Evolutionary conservation across 2,797 vertebrate species (phyloP).

Genomic region (Hydrophis major): DNA sequence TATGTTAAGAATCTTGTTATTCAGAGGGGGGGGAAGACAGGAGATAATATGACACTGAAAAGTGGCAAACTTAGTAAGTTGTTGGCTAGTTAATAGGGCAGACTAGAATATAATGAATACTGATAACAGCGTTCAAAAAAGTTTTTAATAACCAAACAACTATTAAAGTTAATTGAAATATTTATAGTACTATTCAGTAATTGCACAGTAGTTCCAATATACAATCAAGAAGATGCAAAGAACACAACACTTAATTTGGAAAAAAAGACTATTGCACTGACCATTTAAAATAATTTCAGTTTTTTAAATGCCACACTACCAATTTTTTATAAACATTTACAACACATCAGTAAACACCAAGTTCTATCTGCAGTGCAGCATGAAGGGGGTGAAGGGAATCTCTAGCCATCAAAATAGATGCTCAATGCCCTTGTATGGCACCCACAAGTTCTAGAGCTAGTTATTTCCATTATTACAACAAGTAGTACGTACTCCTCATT

Average conservation of each 20-base stretch:
- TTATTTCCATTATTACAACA: slow-evolving; percentile 46
- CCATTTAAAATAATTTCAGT: slow-evolving; percentile 81
- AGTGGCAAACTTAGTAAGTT: slow-evolving; percentile 55
- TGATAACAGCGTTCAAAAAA: slow-evolving; percentile 81
- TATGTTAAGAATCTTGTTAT: slow-evolving; percentile 71
- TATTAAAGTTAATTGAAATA: slow-evolving; percentile 79
- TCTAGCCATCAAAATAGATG: slow-evolving; percentile 63
- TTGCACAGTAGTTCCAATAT: slow-evolving; percentile 82
- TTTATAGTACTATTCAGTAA: slow-evolving; percentile 78
- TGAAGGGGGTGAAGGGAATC: slow-evolving; percentile 54
- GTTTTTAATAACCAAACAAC: slow-evolving; percentile 80
- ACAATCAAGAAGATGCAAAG: slow-evolving; percentile 75
- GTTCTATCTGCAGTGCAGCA: slow-evolving; percentile 76
- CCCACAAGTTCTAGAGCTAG: slow-evolving; percentile 57
- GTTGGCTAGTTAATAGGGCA: slow-evolving; percentile 61
- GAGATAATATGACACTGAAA: slow-evolving; percentile 74
- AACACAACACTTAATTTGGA: slow-evolving; percentile 74
- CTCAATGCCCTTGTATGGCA: slow-evolving; percentile 53
- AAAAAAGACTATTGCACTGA: slow-evolving; percentile 76
- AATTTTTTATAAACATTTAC: slow-evolving; percentile 78
- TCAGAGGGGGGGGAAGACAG: slow-evolving; percentile 69
- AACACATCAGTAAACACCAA: slow-evolving; percentile 80
- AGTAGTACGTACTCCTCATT: slow-evolving; percentile 33
- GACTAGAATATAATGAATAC: slow-evolving; percentile 71
- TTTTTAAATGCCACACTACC: slow-evolving; percentile 72